A percentile compares a stretch with the other conserved stretches of the same genome.
Conservation (phyloP, 1,140 invertebrate species). For the Helicoverpa armigera region DNA sequence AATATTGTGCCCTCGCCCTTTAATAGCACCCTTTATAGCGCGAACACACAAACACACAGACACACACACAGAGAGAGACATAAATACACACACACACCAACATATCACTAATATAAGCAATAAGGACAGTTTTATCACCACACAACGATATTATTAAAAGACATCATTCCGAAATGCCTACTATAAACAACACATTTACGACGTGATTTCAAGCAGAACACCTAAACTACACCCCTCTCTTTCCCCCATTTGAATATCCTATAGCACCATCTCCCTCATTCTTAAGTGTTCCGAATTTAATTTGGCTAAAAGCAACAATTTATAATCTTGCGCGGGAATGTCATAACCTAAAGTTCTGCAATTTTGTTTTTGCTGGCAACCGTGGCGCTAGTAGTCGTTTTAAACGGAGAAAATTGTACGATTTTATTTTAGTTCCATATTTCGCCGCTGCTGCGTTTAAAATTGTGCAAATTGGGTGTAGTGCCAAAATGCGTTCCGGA, state of each 20-base stretch:
- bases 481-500: conserved; percentile 50
- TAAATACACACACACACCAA: not conserved
- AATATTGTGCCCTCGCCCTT: conserved; percentile 17
- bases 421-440: conserved; percentile 40
- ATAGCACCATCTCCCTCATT: conserved; percentile 46
- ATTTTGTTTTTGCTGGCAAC: conserved; percentile 29
- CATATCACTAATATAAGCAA: conserved; percentile 8
- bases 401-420: conserved; percentile 5
- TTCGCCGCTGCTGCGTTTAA: conserved; percentile 31
- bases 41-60: not conserved
- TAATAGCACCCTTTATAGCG: not conserved
- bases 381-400: conserved; percentile 36
- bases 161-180: conserved; percentile 72
- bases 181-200: conserved; percentile 73
- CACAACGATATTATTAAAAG: conserved; percentile 70
- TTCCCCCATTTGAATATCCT: conserved; percentile 19
- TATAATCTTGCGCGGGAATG: conserved; percentile 62
- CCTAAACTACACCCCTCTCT: conserved; percentile 53
- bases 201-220: conserved; percentile 60
- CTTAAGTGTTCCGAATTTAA: conserved; percentile 68
- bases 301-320: conserved; percentile 77
- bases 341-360: conserved; percentile 38
- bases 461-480: conserved; percentile 38
- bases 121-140: conserved; percentile 58
- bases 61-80: not conserved